A percentile compares a stretch with the other conserved stretches of the same genome.
These are phyloP conservation scores for Pectinophora gossypiella DNA, from an alignment of 1,140 invertebrate species.

Conservation along the genomic window DNA sequence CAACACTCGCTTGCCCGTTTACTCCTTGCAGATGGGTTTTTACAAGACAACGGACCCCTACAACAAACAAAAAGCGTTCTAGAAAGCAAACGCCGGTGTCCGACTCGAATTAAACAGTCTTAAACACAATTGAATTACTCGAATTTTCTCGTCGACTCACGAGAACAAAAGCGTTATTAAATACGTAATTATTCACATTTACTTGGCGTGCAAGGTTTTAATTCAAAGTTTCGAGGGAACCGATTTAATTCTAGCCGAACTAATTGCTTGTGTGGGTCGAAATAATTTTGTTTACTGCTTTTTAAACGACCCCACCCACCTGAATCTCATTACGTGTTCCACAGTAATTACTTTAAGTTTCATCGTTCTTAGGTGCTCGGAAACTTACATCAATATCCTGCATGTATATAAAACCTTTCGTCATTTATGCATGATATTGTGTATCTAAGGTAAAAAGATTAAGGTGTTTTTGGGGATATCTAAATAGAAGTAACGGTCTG, in stretches of 20 bases:
- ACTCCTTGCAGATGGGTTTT: too few species aligned
- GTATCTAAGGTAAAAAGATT: too few species aligned
- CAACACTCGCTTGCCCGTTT: too few species aligned
- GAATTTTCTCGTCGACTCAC: constrained; percentile 63
- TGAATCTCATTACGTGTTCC: constrained; percentile 44
- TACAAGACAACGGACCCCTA: too few species aligned
- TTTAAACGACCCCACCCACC: constrained; percentile 67
- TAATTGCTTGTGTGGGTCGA: constrained; percentile 68
- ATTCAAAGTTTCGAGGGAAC: constrained; percentile 59
- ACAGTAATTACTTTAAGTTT: constrained; percentile 46
- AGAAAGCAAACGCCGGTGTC: constrained; percentile 57
- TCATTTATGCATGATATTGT: too few species aligned
- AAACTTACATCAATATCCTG: too few species aligned
- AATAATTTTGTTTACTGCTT: constrained; percentile 72
- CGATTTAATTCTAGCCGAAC: constrained; percentile 70
- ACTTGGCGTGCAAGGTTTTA: constrained; percentile 68
- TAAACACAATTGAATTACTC: constrained; percentile 73
- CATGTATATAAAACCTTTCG: too few species aligned
- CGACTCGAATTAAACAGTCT: constrained; percentile 62
- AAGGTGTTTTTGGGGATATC: too few species aligned
- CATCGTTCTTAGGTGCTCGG: too few species aligned
- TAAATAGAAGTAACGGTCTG: too few species aligned
- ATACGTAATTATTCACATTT: constrained; percentile 74
- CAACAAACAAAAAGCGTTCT: constrained; percentile 23
- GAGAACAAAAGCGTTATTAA: constrained; percentile 74